phyloP scores from a whole-genome alignment of 64 coral and sea anemone genomes.

The Anthopleura sola region DNA sequence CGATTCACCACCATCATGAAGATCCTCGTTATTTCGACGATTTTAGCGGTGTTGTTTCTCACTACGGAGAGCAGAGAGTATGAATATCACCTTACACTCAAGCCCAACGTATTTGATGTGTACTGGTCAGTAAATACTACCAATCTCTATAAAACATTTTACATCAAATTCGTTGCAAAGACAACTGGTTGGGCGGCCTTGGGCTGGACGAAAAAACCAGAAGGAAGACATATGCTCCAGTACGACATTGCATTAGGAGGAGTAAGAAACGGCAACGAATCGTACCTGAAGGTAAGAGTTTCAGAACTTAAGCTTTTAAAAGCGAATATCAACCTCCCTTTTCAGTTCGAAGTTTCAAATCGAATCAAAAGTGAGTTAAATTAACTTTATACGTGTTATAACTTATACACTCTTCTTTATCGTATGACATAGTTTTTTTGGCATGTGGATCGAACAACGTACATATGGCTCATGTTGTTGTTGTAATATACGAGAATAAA shows the following conservation, averaged over 20 bases:
- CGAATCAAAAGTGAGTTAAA: too few species aligned
- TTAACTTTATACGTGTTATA: too few species aligned
- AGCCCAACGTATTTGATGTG: neutral
- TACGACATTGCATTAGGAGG: constrained; percentile 12
- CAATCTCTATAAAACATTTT: neutral
- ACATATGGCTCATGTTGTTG: too few species aligned
- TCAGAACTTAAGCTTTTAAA: neutral
- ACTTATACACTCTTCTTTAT: too few species aligned
- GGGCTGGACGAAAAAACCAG: neutral
- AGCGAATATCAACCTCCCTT: neutral
- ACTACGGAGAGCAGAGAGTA: neutral
- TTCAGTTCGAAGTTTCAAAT: too few species aligned
- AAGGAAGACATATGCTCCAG: neutral
- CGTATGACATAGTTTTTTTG: too few species aligned
- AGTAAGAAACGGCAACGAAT: neutral
- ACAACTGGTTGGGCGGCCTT: constrained; percentile 18
- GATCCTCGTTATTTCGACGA: neutral
- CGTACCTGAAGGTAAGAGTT: neutral
- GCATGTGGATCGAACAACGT: too few species aligned
- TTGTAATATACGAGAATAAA: too few species aligned
- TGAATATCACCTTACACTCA: neutral
- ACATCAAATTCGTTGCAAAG: neutral
- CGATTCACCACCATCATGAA: neutral
- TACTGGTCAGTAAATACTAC: constrained; percentile 6
- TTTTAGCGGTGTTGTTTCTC: neutral